A percentile compares a stretch with the other conserved stretches of the same genome.
Evolutionary conservation across 1,140 invertebrate genomes (phyloP).

Genomic region (Drosophila burlai): DNA sequence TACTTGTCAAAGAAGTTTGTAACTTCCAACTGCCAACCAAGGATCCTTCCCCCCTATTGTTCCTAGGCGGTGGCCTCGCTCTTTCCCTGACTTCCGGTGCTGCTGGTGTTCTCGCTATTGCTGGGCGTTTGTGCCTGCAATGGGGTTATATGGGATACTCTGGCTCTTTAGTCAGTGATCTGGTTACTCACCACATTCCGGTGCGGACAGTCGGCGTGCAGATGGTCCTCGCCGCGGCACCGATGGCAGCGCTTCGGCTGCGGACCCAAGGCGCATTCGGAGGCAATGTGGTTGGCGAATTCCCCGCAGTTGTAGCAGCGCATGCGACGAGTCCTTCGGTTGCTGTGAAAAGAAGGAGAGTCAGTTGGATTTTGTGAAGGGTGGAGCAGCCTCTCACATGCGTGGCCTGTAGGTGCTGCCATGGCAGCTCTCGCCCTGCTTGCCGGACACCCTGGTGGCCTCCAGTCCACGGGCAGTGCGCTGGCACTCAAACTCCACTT

Average conservation of each 20-base stretch:
- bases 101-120: slow-evolving; percentile 48
- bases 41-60: background rate
- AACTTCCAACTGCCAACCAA: slow-evolving; percentile 53
- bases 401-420: slow-evolving; percentile 91
- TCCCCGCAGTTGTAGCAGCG: slow-evolving; percentile 97
- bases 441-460: slow-evolving; percentile 92
- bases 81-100: slow-evolving; percentile 23
- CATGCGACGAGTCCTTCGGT: slow-evolving; percentile 92
- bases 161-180: background rate
- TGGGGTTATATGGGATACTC: background rate
- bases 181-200: slow-evolving; percentile 61
- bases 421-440: slow-evolving; percentile 90
- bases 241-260: slow-evolving; percentile 95
- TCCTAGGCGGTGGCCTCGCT: slow-evolving; percentile 30
- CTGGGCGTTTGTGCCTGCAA: slow-evolving; percentile 53
- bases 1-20: slow-evolving; percentile 68
- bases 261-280: slow-evolving; percentile 93
- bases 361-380: background rate
- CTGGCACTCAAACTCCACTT: slow-evolving; percentile 94
- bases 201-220: slow-evolving; percentile 93
- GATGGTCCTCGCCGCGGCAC: slow-evolving; percentile 93
- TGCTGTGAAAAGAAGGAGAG: slow-evolving; percentile 30
- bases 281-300: slow-evolving; percentile 95
- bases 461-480: slow-evolving; percentile 93
- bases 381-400: slow-evolving; percentile 56